Conservation (phyloP, 2,113 vertebrate species). For the Lota lota region DNA sequence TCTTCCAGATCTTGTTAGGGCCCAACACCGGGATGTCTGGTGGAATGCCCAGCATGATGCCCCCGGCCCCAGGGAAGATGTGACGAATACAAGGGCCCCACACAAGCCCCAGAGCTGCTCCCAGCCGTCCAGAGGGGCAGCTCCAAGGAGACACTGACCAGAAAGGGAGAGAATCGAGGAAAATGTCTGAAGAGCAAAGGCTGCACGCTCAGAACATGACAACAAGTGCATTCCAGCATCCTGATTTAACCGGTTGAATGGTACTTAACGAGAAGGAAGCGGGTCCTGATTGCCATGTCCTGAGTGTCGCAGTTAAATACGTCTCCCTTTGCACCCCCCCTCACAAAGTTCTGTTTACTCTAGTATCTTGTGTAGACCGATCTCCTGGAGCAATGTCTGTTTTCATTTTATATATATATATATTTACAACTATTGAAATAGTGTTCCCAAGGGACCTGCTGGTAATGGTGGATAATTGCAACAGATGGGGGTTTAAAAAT, state of each 20-base stretch:
- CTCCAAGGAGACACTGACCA: slow-evolving; percentile 36
- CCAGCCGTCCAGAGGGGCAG: slow-evolving; percentile 17
- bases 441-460: slow-evolving; percentile 29
- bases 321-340: slow-evolving; percentile 19
- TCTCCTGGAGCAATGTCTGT: slow-evolving; percentile 43
- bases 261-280: slow-evolving; percentile 15
- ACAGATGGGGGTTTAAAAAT: slow-evolving; percentile 2
- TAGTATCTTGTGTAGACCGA: slow-evolving; percentile 60
- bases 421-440: slow-evolving; percentile 28
- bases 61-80: slow-evolving; percentile 88
- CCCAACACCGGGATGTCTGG: slow-evolving; percentile 95
- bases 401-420: slow-evolving; percentile 34
- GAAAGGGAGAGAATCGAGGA: slow-evolving; percentile 25
- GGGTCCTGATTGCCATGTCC: slow-evolving; percentile 14
- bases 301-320: slow-evolving; percentile 14
- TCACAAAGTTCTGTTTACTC: slow-evolving; percentile 60
- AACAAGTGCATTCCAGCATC: slow-evolving; percentile 16
- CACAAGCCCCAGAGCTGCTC: slow-evolving; percentile 40
- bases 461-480: slow-evolving; percentile 20
- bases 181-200: slow-evolving; percentile 11
- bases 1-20: slow-evolving; percentile 88
- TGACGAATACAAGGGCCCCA: slow-evolving; percentile 58
- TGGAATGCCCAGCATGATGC: slow-evolving; percentile 88
- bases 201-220: slow-evolving; percentile 8
- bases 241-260: slow-evolving; percentile 3